These are phyloP conservation scores for Yponomeuta evonymella DNA, from an alignment of 2,888 invertebrate species.

Conservation along the genomic window DNA sequence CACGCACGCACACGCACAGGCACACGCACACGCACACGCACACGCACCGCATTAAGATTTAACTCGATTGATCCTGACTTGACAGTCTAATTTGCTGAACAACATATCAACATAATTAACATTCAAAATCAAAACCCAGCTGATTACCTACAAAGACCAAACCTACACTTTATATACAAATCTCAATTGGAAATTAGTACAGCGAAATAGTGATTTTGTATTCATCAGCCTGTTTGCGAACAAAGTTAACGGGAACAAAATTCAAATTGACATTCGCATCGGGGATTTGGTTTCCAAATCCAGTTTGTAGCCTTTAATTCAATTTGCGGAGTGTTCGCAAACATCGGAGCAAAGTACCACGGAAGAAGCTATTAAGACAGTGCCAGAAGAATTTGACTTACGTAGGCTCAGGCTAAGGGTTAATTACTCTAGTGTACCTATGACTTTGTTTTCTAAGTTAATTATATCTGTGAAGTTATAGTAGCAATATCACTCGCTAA, in stretches of 20 bases:
- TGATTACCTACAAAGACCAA: neutral
- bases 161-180: neutral
- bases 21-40: too few species aligned
- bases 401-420: too few species aligned
- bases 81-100: neutral
- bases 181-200: neutral
- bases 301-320: neutral
- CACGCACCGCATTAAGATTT: too few species aligned
- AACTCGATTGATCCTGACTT: neutral
- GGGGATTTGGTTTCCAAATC: neutral
- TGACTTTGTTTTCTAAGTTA: too few species aligned
- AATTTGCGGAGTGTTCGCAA: neutral
- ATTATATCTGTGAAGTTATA: too few species aligned
- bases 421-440: too few species aligned
- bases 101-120: neutral
- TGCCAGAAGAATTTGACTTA: neutral
- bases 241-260: neutral
- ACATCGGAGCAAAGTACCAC: neutral
- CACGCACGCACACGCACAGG: too few species aligned
- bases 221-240: conserved; percentile 6
- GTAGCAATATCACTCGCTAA: too few species aligned
- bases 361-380: too few species aligned
- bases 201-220: neutral
- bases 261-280: conserved; percentile 5
- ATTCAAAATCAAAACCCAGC: neutral